Evolutionary conservation across 1,140 invertebrate genomes (phyloP), one percentile per base, ranked within the genome.

Genomic region (Bradynema listronoti): DNA sequence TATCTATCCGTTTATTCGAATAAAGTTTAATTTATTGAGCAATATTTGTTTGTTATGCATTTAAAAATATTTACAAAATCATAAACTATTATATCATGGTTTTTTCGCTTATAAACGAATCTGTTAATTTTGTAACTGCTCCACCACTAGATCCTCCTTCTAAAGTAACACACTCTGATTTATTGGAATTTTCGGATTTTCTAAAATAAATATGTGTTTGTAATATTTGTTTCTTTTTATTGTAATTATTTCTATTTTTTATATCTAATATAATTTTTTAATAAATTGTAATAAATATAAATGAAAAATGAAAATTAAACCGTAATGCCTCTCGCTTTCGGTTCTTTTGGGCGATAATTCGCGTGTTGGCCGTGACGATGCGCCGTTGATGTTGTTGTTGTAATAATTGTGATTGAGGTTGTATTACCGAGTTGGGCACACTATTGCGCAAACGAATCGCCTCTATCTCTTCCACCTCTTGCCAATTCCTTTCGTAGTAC

Each of bases 401-500:
- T 50, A 27, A 3, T 47, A 29, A 7, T 58, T 24, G 14, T 29
- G 24, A 41, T 60, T 22, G 2, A 39, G n/a, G n/a, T n/a, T n/a
- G n/a, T n/a, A n/a, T n/a, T n/a, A n/a, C n/a, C n/a, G n/a, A n/a
- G n/a, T n/a, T n/a, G n/a, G n/a, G n/a, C n/a, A n/a, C n/a, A n/a
- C n/a, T n/a, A n/a, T n/a, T n/a, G n/a, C n/a, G n/a, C n/a, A n/a
- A n/a, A n/a, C n/a, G n/a, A n/a, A n/a, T 16, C 24, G 19, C 24
- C 24, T 60, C 58, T 16, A 50, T 66, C 27, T 65, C 63, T 54
- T 65, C 64, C 24, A 65, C 51, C 41, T 74, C 73, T 19, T 57
- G 30, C 73, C 70, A 74, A 58, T 74, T 71, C 16, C 72, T 34
- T 25, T 69, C 72, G 39, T 62, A 47, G 53, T 70, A 74, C 43